These are phyloP conservation scores for Pedionomus torquatus DNA, from an alignment of 2,113 vertebrate genomes.

Conservation along the genomic window DNA sequence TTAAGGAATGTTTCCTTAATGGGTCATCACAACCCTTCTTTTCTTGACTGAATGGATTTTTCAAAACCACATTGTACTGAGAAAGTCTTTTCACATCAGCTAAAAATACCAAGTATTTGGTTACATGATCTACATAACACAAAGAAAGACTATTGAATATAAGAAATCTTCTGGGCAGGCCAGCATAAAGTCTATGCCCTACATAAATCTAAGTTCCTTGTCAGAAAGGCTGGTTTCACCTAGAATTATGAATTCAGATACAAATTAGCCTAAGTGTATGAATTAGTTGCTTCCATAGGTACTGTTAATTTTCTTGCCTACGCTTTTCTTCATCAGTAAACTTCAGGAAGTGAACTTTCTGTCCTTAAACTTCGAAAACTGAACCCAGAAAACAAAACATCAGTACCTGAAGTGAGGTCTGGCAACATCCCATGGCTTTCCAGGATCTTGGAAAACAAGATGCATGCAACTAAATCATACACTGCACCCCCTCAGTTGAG, in stretches of 20 bases:
- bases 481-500: not conserved
- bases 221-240: not conserved
- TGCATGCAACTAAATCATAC: not conserved
- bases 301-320: not conserved
- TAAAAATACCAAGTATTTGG: slow-evolving; percentile 30
- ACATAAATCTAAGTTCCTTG: not conserved
- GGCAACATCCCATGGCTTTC: not conserved
- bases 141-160: not conserved
- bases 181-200: not conserved
- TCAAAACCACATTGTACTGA: slow-evolving; percentile 1
- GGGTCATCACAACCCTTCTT: not conserved
- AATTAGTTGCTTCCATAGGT: not conserved
- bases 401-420: not conserved
- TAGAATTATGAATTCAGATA: not conserved
- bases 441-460: not conserved
- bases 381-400: not conserved
- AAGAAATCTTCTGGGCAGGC: not conserved
- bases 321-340: not conserved
- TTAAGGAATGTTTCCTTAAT: slow-evolving; percentile 15
- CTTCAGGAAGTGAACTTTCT: not conserved
- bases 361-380: not conserved
- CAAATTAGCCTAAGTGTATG: rapidly evolving
- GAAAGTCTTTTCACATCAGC: not conserved
- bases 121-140: not conserved
- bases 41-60: slow-evolving; percentile 23